Evolutionary conservation across 2,797 vertebrate genomes (phyloP).

Genomic region (Falco rusticolus): DNA sequence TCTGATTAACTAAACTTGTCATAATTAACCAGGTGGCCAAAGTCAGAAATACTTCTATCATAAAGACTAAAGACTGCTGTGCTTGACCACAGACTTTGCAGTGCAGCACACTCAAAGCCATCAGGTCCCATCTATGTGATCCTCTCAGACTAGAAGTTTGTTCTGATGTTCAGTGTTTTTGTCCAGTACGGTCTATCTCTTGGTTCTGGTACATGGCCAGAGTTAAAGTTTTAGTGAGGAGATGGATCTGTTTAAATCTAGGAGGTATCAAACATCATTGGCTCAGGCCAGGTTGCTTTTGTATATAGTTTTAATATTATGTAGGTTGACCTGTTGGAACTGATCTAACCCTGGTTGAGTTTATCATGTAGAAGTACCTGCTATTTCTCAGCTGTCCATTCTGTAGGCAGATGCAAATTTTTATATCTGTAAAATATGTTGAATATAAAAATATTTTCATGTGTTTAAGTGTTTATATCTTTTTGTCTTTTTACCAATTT

Average conservation of each 20-base stretch:
- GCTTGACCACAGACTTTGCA: background rate
- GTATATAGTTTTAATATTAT: background rate
- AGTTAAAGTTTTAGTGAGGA: background rate
- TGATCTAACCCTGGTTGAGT: background rate
- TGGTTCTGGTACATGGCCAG: background rate
- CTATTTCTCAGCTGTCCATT: background rate
- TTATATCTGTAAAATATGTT: slow-evolving; percentile 34
- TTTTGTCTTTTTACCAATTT: background rate
- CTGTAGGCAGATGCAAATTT: background rate
- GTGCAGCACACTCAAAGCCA: background rate
- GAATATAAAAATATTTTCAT: background rate
- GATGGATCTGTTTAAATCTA: background rate
- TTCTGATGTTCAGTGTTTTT: background rate
- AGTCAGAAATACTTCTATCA: background rate
- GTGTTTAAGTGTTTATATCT: background rate
- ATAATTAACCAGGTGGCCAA: background rate
- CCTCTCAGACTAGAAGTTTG: background rate
- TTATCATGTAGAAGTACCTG: background rate
- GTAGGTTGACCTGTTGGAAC: background rate
- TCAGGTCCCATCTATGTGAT: background rate
- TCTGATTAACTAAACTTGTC: background rate
- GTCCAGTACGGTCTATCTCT: background rate
- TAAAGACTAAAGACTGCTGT: background rate
- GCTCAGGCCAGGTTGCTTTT: background rate
- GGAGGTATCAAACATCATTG: background rate